Evolutionary conservation across 2,113 vertebrate species (phyloP).

Genomic region (Varanus salvator): DNA sequence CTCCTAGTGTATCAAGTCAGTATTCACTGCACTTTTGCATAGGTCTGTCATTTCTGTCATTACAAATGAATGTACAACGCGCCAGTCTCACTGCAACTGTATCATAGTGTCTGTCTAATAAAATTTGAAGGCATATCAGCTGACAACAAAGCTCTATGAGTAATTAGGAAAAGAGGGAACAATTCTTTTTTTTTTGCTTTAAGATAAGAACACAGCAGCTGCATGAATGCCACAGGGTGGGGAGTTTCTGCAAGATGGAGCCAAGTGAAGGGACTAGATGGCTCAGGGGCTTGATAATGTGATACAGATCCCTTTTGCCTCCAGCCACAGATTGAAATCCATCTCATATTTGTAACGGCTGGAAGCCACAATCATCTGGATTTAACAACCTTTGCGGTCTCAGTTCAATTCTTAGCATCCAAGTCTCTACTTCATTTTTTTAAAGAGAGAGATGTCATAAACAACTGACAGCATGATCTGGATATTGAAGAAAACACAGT

Average conservation of each 20-base stretch:
- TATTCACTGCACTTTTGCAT: constrained; percentile 36
- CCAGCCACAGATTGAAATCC: constrained; percentile 27
- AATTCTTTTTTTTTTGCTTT: constrained; percentile 25
- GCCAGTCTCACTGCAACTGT: constrained; percentile 15
- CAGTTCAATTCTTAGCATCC: constrained; percentile 10
- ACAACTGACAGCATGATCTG: constrained; percentile 12
- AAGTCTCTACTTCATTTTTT: neutral
- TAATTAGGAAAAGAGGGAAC: constrained; percentile 35
- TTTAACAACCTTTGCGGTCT: constrained; percentile 21
- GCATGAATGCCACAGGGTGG: constrained; percentile 19
- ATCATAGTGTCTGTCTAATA: constrained; percentile 31
- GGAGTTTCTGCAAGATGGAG: constrained; percentile 37
- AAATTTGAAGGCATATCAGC: constrained; percentile 24
- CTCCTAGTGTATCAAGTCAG: neutral
- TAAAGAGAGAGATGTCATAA: constrained; percentile 3
- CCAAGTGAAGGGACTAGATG: constrained; percentile 32
- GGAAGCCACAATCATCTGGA: constrained; percentile 40
- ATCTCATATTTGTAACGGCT: constrained; percentile 34
- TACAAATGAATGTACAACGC: constrained; percentile 11
- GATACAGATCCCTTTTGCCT: constrained; percentile 21
- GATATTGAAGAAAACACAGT: neutral
- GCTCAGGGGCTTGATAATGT: neutral
- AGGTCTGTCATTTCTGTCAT: constrained; percentile 2
- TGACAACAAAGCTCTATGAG: constrained; percentile 37
- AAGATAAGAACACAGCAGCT: constrained; percentile 45